Evolutionary conservation across 2,797 vertebrate species (phyloP).

Genomic region (Eulemur mongoz): DNA sequence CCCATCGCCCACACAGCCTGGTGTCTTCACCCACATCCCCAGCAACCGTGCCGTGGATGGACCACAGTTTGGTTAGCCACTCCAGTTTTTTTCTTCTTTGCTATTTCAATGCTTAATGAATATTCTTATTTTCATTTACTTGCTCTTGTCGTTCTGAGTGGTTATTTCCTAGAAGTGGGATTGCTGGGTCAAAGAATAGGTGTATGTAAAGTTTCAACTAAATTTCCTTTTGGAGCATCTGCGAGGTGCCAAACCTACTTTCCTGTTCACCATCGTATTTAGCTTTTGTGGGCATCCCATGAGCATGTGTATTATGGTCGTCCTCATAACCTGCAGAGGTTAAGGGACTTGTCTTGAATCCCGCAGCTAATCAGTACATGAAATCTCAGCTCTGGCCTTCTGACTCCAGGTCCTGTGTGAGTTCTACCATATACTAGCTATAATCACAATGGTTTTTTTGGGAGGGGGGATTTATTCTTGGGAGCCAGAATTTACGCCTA

Average conservation of each 20-base stretch:
- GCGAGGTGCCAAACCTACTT: not conserved
- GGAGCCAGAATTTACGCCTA: not conserved
- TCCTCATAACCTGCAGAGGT: not conserved
- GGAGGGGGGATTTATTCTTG: not conserved
- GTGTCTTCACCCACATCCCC: rapidly evolving
- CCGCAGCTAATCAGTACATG: not conserved
- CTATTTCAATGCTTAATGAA: not conserved
- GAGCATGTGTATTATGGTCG: not conserved
- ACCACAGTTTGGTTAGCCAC: not conserved
- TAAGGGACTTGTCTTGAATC: not conserved
- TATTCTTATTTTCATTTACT: not conserved
- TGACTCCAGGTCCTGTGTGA: not conserved
- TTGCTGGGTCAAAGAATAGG: not conserved
- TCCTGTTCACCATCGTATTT: not conserved
- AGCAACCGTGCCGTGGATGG: not conserved
- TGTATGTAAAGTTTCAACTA: not conserved
- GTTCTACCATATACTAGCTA: not conserved
- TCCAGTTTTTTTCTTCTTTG: not conserved
- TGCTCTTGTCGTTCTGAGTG: not conserved
- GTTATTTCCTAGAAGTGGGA: not conserved
- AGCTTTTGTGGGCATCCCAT: not conserved
- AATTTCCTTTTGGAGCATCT: not conserved
- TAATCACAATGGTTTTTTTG: not conserved
- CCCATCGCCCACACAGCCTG: not conserved
- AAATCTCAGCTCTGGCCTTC: not conserved